Percentiles rank a stretch among this genome's conserved stretches.
These are phyloP conservation scores for Hirundichthys speculiger DNA, from an alignment of 2,113 vertebrate species.

Conservation along the genomic window DNA sequence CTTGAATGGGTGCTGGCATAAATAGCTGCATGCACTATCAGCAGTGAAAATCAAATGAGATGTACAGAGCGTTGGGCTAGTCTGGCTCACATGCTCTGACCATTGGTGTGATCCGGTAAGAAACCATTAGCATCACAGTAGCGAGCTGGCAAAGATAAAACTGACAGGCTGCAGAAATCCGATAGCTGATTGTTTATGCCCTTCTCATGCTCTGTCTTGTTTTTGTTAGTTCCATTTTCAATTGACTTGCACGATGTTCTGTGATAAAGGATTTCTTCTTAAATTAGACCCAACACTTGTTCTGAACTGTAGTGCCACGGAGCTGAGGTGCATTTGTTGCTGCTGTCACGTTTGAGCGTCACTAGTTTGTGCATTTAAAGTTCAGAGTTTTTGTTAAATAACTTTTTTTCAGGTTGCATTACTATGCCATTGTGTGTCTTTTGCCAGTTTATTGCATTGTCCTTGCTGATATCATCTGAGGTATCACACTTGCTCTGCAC, in stretches of 20 bases:
- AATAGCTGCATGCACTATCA: slow-evolving; percentile 71
- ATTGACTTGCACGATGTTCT: background rate
- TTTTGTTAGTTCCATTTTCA: slow-evolving; percentile 18
- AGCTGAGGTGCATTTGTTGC: background rate
- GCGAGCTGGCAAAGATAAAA: slow-evolving; percentile 50
- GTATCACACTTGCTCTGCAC: no score
- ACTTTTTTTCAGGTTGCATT: background rate
- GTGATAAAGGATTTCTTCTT: background rate
- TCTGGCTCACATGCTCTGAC: slow-evolving; percentile 49
- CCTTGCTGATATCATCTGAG: no score
- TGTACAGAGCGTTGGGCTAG: slow-evolving; percentile 62
- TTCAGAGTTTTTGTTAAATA: no score
- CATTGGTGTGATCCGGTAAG: slow-evolving; percentile 51
- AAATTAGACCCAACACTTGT: background rate
- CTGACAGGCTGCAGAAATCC: slow-evolving; percentile 33
- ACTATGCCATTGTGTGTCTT: no score
- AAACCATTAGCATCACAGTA: slow-evolving; percentile 61
- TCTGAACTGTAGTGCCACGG: background rate
- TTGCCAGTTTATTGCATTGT: no score
- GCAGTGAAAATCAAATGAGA: slow-evolving; percentile 75
- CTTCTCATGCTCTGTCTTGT: slow-evolving; percentile 8
- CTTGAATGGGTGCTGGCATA: slow-evolving; percentile 71
- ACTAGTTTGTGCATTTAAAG: background rate
- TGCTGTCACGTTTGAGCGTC: background rate
- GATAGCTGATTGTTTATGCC: slow-evolving; percentile 48